Base-by-base conservation (phyloP, 1,140 invertebrate genomes). In the Caerostris extrusa region DNA sequence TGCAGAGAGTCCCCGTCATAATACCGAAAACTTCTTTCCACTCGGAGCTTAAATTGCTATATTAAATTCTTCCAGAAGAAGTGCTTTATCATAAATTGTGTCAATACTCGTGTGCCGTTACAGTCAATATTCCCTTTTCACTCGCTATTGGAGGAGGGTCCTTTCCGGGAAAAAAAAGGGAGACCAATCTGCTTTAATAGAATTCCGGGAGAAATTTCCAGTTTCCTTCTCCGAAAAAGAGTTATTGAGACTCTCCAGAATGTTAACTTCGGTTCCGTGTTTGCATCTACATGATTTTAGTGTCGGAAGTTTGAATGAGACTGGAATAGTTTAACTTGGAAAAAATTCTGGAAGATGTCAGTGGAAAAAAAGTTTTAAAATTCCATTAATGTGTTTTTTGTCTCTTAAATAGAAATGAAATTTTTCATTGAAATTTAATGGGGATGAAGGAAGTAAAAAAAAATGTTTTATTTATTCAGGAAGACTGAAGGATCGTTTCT, bases 51-150 rank as follows among this genome's bases (percentile, higher is more conserved):
- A 85, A 57, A 56, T 85, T 3, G 8, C 17, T 14, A n/a, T 57
- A 86, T 85, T 85, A 85, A 85, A 58, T 57, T 85, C 55, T 85
- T 85, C 55, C 14, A 58, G 57, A 56, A 12, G 19, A 58, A 53
- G 55, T 55, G 19, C 57, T 85, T 85, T 55, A 58, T 85, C 82
- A 85, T 57, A 85, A 85, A 57, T 14, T 58, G 3, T 58, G 12
- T 85, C 14, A 85, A 85, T 85, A 85, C 19, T 14, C 50, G 53
- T 57, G 3, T 57, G 10, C 5, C 7, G 6, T 85, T 12, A 58
- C 5, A 85, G 82, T 57, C 82, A 56, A 85, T 85, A 58, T 85
- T 85, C 56, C 2, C 55, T 17, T 85, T 56, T 50, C 50, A 81
- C 7, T 58, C 82, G 57, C 8, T 19, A 57, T 57, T 85, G 17